Percentiles rank a stretch among this genome's conserved stretches.
These are phyloP conservation scores for Drosophila mojavensis DNA, from an alignment of 1,140 invertebrate genomes.

Conservation along the genomic window DNA sequence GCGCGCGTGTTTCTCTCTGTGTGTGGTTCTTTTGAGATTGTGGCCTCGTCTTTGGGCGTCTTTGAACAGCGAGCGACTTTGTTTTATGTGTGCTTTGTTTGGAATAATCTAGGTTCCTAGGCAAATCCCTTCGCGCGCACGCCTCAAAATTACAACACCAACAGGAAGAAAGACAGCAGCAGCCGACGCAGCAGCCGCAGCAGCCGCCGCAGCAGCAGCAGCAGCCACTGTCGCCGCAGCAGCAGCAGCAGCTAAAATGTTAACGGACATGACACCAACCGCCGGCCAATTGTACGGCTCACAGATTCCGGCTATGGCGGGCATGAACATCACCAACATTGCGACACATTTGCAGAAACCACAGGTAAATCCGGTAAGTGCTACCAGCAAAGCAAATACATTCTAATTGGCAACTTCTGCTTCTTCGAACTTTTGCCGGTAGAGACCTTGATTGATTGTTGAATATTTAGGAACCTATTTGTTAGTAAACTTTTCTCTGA, in stretches of 20 bases:
- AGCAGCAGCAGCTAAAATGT: conserved; percentile 78
- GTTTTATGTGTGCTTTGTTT: conserved; percentile 11
- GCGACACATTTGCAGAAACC: conserved; percentile 83
- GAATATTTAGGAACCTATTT: too few relatives aligned
- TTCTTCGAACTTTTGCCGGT: too few relatives aligned
- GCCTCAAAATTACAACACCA: conserved; percentile 63
- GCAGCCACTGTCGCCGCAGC: too few relatives aligned
- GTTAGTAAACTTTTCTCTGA: too few relatives aligned
- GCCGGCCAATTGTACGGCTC: conserved; percentile 86
- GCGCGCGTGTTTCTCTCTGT: conserved; percentile 36
- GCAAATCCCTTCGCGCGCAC: conserved; percentile 61
- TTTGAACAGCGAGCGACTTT: conserved; percentile 7
- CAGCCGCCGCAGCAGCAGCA: conserved; percentile 28
- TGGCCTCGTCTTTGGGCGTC: conserved; percentile 4
- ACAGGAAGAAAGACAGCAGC: conserved; percentile 36
- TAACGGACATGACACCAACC: conserved; percentile 86
- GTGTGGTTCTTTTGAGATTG: conserved; percentile 35
- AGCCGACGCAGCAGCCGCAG: conserved; percentile 21
- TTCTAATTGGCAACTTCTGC: too few relatives aligned
- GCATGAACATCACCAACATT: conserved; percentile 85
- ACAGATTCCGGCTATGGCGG: conserved; percentile 85
- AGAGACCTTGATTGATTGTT: too few relatives aligned
- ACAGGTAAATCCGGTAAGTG: conserved; percentile 84
- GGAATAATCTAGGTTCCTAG: conserved; percentile 9
- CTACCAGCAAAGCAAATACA: neutral